Base-by-base conservation (phyloP, 2,113 vertebrate genomes). In the Malaclemys terrapin region DNA sequence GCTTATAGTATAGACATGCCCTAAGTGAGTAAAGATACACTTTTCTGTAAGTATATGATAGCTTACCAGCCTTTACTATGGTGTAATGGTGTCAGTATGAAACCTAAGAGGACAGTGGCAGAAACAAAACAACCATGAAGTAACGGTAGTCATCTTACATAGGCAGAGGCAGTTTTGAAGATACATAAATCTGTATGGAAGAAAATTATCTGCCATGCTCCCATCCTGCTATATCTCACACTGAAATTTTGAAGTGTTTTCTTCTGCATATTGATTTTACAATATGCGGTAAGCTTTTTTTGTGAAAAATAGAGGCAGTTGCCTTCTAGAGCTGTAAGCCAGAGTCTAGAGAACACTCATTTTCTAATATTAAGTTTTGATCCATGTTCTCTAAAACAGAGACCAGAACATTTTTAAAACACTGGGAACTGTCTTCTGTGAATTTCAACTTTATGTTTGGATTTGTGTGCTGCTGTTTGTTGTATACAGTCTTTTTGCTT, bases 121-220 rank as follows among this genome's bases (percentile, higher is more conserved):
- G 35, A 50, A 17, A 82, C 5, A 62, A 27, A 62, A 29, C 27
- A 31, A 14, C 5, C 57, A 31, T 62, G 57, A 62, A 27, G 59
- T 62, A 29, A 16, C 14, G 3, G 27, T 35, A 35, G 29, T 62
- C 59, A 62, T 62, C 13, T 62, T 62, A 62, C 13, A 62, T 6
- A 31, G 14, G 29, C 14, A 62, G 27, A 5, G 3, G 2, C 20
- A 62, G 82, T 13, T 54, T 9, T 53, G 11, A 19, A 2, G 4
- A 13, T 7, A 3, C 65, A 8, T 35, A 85, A 85, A 82, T 22
- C 5, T 85, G 50, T 76, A 1, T 20, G 38, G 31, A 75, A 88
- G 29, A 6, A 0, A 2, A 13, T 22, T 3, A 1, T n/a, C 1
- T 25, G 16, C 82, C 16, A 19, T 7, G 6, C 6, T 53, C 6